Conservation (phyloP, 2,888 invertebrate species). For the Drosophila parthenogenetica region DNA sequence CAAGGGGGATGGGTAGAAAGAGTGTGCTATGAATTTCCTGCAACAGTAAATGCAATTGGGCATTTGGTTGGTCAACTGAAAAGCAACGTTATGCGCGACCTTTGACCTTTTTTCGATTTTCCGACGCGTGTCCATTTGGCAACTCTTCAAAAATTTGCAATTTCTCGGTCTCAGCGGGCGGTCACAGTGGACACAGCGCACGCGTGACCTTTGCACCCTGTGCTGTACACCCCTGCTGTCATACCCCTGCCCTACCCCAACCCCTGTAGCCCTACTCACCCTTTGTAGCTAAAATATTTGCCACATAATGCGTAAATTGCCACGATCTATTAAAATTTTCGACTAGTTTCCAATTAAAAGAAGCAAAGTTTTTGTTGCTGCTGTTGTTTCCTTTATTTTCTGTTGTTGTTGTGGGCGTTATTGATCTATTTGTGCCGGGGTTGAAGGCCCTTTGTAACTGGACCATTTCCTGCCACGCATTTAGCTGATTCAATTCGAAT, state of each 20-base stretch:
- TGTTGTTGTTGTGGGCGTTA: conserved; percentile 25
- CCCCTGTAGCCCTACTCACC: neutral
- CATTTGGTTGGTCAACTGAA: conserved; percentile 1
- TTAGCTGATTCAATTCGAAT: conserved; percentile 30
- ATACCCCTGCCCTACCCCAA: neutral
- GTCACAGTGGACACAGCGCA: conserved; percentile 18
- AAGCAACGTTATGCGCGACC: conserved; percentile 4
- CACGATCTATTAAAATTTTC: conserved; percentile 29
- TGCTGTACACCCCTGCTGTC: neutral
- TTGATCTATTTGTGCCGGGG: conserved; percentile 1
- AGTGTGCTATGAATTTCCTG: conserved; percentile 5
- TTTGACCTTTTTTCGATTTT: conserved; percentile 52
- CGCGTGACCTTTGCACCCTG: conserved; percentile 14
- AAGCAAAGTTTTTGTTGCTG: conserved; percentile 7
- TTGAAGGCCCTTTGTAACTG: conserved; percentile 6
- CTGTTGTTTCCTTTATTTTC: conserved; percentile 1
- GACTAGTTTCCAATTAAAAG: conserved; percentile 49
- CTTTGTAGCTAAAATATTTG: conserved; percentile 34
- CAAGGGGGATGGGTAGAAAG: neutral
- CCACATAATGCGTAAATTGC: conserved; percentile 54
- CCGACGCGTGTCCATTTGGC: conserved; percentile 61
- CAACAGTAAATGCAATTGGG: conserved; percentile 7
- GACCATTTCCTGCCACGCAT: conserved; percentile 21
- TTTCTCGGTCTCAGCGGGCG: conserved; percentile 19
- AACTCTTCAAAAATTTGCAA: conserved; percentile 9